phyloP scores from a whole-genome alignment of 2,797 vertebrate species.

The Gambelia wislizenii region DNA sequence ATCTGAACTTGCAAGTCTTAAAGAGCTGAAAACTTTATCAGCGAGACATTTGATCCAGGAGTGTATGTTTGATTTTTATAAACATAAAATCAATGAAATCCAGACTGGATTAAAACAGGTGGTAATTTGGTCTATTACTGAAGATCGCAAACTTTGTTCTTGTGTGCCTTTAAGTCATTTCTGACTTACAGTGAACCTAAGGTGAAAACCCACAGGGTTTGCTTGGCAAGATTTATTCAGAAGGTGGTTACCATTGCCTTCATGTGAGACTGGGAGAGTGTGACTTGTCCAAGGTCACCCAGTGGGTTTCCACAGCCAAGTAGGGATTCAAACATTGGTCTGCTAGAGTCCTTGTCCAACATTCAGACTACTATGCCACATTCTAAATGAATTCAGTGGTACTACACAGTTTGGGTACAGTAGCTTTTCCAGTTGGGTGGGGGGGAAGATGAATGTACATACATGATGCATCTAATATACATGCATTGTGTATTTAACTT shows the following conservation, averaged over 20 bases:
- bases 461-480: not conserved
- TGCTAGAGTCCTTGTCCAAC: no score
- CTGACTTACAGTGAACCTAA: no score
- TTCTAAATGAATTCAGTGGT: not conserved
- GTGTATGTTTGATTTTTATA: constrained; percentile 19
- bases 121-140: not conserved
- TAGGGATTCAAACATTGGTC: no score
- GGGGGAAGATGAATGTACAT: not conserved
- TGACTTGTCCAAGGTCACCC: no score
- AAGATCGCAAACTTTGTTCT: not conserved
- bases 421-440: not conserved
- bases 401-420: not conserved
- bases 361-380: no score
- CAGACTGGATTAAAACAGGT: not conserved
- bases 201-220: no score
- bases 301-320: no score
- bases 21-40: not conserved
- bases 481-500: not conserved
- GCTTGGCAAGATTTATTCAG: no score
- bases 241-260: no score
- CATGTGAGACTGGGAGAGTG: no score
- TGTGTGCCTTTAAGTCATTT: no score
- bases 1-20: not conserved
- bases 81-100: not conserved
- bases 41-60: not conserved